phyloP scores from a whole-genome alignment of 2,797 vertebrate genomes.

The Molossus molossus region DNA sequence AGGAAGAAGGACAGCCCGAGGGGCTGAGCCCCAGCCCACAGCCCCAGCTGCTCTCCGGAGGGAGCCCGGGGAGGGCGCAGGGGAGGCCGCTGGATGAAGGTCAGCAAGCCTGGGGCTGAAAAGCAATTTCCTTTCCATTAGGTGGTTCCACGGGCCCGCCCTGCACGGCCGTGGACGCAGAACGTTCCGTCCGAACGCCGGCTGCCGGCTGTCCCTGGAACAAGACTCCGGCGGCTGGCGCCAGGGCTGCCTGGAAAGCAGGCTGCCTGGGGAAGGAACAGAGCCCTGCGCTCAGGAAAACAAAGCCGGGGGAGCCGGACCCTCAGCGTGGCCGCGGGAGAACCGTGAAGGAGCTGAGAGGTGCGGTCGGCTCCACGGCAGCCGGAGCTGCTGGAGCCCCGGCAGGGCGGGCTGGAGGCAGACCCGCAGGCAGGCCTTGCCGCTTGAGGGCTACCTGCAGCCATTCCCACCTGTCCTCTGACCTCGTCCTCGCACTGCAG shows the following conservation, averaged over 20 bases:
- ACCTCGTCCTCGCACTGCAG: background rate
- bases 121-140: background rate
- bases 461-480: background rate
- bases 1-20: background rate
- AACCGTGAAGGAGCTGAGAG: background rate
- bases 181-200: slow-evolving; percentile 28
- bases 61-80: background rate
- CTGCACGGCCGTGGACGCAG: background rate
- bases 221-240: background rate
- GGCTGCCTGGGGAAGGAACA: background rate
- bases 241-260: background rate
- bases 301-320: background rate
- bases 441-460: background rate
- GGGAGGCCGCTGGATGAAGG: slow-evolving; percentile 22
- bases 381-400: no score
- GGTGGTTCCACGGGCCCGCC: background rate
- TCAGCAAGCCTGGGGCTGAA: background rate
- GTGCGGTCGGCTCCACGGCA: no score
- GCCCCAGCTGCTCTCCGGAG: background rate
- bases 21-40: background rate
- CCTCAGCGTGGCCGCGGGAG: background rate
- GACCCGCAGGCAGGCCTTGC: background rate
- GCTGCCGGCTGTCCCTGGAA: slow-evolving; percentile 36
- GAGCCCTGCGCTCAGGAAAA: background rate
- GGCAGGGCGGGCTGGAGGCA: background rate